Evolutionary conservation across 1,140 invertebrate genomes (phyloP), one percentile per base, ranked within the genome.

Genomic region (Eumaeus atala): DNA sequence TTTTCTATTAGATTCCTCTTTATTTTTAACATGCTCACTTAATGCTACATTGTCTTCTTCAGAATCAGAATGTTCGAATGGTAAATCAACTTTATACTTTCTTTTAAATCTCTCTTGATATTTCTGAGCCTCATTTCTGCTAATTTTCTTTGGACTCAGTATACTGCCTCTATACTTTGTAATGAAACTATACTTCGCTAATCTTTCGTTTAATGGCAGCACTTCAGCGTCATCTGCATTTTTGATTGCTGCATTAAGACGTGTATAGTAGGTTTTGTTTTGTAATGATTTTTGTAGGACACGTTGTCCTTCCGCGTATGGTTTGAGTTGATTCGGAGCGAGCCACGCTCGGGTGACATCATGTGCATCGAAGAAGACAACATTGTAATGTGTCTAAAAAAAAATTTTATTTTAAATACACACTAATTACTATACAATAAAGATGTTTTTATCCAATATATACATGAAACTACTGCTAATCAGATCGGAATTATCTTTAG

Each of bases 311-410:
- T 58, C 48, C 3, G 35, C 47, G 51, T 86, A 90, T 8, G 88
- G 70, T 62, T 81, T 81, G n/a, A 91, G 38, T 33, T 81, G 61
- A 5, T 61, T 54, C 2, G 69, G 57, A 17, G 65, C 42, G 1
- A 92, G 53, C 92, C 92, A 93, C 0, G 87, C 83, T 61, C 89
- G 66, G 16, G 89, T 86, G 3, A 89, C 85, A 21, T 78, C 74
- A 11, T 77, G 61, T 38, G 85, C 70, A 65, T 91, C 89, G 58
- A 92, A 90, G 63, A 92, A 92, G 18, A 89, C 87, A 1, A 92
- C 90, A 70, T 92, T 89, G 61, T 92, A 93, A 56, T 89, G 78
- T 0, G 78, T 89, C 91, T 92, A 78, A 74, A 89, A 75, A 11
- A 8, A 16, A 14, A 12, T 44, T 49, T 34, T n/a, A 48, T 1